Base-by-base conservation (phyloP, 2,888 invertebrate genomes). In the Plagodis pulveraria region DNA sequence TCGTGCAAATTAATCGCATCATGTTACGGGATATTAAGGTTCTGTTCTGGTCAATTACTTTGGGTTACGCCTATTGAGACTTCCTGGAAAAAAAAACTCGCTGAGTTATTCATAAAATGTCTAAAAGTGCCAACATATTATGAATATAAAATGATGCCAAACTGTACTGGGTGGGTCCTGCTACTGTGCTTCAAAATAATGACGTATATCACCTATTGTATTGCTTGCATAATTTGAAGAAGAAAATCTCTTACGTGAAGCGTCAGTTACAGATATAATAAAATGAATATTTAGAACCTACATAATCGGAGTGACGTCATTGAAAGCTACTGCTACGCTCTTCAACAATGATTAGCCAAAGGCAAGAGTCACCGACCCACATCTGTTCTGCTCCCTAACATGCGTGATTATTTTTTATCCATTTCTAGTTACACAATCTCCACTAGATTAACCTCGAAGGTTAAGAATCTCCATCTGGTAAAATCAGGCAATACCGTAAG, bases 391-490 rank as follows among this genome's bases (percentile, higher is more conserved):
- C 51, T 58, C 56, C 45, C 35, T 57, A 22, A 60, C 45, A 57
- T 57, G 58, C 62, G 58, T 62, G 62, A 63, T 57, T 56, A 56
- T 58, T 65, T 67, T 57, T 60, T 62, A 62, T 58, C 56, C 60
- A 71, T 72, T 69, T 70, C 64, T 73, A 74, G 74, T 74, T 70
- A 71, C 63, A 71, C 67, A 74, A 73, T 75, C 76, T 65, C 66
- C 67, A 70, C 73, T 72, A 78, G 73, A 76, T 77, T 78, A 81
- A 78, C 78, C 82, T 61, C 66, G 53, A 63, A 70, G 82, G 81
- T 76, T 74, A 75, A 59, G 63, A 56, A 63, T 65, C 63, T 59
- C 58, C 56, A 59, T 63, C 64, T 66, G 73, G 66, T 66, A 52
- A 62, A 53, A 49, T 22, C 42, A 35, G 34, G 12, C 34, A 33